Evolutionary conservation across 2,113 vertebrate species (phyloP).

Genomic region (Nyctereutes procyonoides): DNA sequence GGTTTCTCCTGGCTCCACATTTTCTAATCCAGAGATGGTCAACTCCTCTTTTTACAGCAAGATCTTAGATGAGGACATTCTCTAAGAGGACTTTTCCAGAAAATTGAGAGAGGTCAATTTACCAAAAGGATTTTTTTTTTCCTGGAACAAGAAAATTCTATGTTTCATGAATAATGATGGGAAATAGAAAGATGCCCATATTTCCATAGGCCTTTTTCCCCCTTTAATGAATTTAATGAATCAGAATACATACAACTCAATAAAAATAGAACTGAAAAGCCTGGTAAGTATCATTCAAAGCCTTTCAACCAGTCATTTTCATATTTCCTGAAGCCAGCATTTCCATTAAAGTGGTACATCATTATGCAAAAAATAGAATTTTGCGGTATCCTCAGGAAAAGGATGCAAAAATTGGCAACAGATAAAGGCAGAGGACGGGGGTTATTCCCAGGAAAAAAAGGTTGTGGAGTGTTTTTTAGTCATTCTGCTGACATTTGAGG

Average conservation of each 20-base stretch:
- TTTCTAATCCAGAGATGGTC: not conserved
- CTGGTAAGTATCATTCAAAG: constrained; percentile 36
- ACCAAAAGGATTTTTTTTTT: constrained; percentile 38
- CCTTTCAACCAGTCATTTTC: constrained; percentile 36
- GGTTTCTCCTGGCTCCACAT: not conserved
- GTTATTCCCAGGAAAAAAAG: not conserved
- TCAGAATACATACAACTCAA: constrained; percentile 48
- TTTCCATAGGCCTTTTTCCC: not conserved
- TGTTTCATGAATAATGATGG: constrained; percentile 23
- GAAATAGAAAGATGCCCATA: not conserved
- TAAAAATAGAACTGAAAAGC: constrained; percentile 44
- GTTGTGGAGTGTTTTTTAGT: not conserved
- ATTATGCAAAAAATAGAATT: constrained; percentile 31
- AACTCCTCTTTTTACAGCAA: constrained; percentile 30
- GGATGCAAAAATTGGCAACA: not conserved
- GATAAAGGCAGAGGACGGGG: not conserved
- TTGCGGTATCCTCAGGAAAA: constrained; percentile 16
- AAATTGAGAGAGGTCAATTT: constrained; percentile 16
- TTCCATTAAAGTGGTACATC: constrained; percentile 15
- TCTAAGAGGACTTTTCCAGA: constrained; percentile 11
- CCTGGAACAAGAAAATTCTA: not conserved
- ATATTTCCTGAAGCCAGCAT: constrained; percentile 47
- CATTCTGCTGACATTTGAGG: not conserved
- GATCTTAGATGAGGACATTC: not conserved
- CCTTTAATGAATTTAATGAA: constrained; percentile 56